Evolutionary conservation across 1,140 invertebrate genomes (phyloP), one percentile per base, ranked within the genome.

Genomic region (Lordiphosa collinella): DNA sequence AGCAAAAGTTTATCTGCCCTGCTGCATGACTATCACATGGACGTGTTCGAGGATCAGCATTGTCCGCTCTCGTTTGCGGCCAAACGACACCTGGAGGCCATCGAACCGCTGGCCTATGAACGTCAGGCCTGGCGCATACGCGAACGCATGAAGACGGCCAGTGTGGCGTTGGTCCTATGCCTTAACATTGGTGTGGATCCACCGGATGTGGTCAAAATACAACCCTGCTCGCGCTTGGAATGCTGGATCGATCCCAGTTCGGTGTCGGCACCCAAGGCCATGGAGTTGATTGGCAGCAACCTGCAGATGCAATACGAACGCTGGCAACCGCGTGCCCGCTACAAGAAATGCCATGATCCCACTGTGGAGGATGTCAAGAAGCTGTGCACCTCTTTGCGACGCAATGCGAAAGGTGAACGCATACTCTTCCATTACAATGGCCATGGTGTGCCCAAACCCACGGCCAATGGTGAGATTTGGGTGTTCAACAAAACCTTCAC

Each of bases 371-470:
- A 99, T 90, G 96, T 99, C 0, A 99, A 99, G 89, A 99, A 99
- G 90, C 90, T 99, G 9, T 99, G 98, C 88, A 95, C 94, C 14
- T 98, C 97, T 7, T 90, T 99, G 46, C 91, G 99, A n/a, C 91
- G 97, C 71, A 99, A 98, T 91, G 98, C 99, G 0, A 99, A 99
- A 91, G 98, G 99, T 75, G 99, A 99, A 88, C 92, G 99, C 71
- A 98, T 99, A 14, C 91, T 99, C 4, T 99, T 99, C 91, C 98
- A 99, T 90, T 99, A 99, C 88, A 99, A 99, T 91, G 99, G 99
- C 0, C 99, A 99, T 90, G 99, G 98, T 38, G 99, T 99, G 47
- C 99, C 99, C 35, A 96, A 96, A 90, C 98, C 99, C 31, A 99
- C 99, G 6, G 92, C 93, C 22, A 99, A 99, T 91, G 98, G 99